Evolutionary conservation across 2,797 vertebrate species (phyloP).

Genomic region (Sebastes hubbsi): DNA sequence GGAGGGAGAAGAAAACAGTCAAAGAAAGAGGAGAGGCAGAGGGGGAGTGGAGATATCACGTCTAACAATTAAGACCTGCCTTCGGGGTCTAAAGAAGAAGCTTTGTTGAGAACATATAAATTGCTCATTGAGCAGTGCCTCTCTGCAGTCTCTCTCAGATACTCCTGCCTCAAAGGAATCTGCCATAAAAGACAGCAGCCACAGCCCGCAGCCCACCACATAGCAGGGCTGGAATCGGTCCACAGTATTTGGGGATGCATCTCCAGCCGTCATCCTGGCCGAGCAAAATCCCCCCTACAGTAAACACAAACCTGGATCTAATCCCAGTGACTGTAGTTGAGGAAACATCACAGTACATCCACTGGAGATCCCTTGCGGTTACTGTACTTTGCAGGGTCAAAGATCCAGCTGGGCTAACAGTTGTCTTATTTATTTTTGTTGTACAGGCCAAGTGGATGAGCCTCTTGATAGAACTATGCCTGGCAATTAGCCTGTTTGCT

Average conservation of each 20-base stretch:
- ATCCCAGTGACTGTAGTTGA: constrained; percentile 24
- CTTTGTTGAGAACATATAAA: constrained; percentile 81
- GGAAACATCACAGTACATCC: constrained; percentile 16
- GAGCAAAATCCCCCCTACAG: constrained; percentile 11
- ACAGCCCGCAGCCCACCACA: constrained; percentile 32
- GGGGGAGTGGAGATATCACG: constrained; percentile 76
- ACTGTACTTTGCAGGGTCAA: constrained; percentile 23
- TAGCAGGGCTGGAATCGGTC: constrained; percentile 48
- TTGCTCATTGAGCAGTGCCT: constrained; percentile 75
- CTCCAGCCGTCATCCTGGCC: constrained; percentile 22
- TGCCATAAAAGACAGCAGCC: constrained; percentile 49
- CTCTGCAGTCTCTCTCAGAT: constrained; percentile 70
- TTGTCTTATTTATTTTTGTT: constrained; percentile 15
- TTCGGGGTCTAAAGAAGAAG: constrained; percentile 67
- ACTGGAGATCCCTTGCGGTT: constrained; percentile 16
- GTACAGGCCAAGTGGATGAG: constrained; percentile 7
- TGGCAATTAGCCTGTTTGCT: constrained; percentile 3
- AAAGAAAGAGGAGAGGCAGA: constrained; percentile 67
- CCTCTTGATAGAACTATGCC: background rate
- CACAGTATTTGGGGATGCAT: constrained; percentile 39
- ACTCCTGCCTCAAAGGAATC: constrained; percentile 67
- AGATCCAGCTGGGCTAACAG: constrained; percentile 3
- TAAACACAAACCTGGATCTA: constrained; percentile 57
- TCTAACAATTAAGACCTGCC: constrained; percentile 83
- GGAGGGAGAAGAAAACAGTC: constrained; percentile 70